A percentile compares a stretch with the other conserved stretches of the same genome.
Evolutionary conservation across 2,888 invertebrate genomes (phyloP).

Genomic region (Ormia ochracea): DNA sequence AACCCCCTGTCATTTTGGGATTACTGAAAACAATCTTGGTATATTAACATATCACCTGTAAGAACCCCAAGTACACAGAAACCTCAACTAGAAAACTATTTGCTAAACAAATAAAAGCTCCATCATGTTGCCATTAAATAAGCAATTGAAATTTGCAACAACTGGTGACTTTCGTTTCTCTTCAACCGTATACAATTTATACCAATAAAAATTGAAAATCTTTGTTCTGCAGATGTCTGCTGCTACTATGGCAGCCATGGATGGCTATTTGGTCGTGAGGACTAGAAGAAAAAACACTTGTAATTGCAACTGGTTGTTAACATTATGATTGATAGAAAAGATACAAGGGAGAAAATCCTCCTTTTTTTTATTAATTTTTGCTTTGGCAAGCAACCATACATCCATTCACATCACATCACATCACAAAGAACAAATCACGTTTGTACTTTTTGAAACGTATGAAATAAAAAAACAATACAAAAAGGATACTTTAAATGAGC

Average conservation of each 20-base stretch:
- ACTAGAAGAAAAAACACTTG: background rate
- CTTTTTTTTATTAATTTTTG: background rate
- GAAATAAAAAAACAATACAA: background rate
- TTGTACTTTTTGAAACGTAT: constrained; percentile 6
- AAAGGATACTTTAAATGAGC: constrained; percentile 50
- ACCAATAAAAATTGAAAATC: background rate
- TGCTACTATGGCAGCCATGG: background rate
- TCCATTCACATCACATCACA: constrained; percentile 30
- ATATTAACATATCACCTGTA: constrained; percentile 10
- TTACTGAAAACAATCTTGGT: background rate
- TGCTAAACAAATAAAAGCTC: constrained; percentile 41
- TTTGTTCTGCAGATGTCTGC: background rate
- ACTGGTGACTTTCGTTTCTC: constrained; percentile 29
- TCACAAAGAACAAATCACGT: constrained; percentile 53
- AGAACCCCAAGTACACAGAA: background rate
- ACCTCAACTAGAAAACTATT: constrained; percentile 23
- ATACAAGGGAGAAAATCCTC: constrained; percentile 41
- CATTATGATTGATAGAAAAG: constrained; percentile 65
- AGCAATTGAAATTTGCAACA: constrained; percentile 41
- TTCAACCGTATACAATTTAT: background rate
- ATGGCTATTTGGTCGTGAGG: background rate
- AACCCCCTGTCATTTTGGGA: background rate
- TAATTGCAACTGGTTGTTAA: constrained; percentile 61
- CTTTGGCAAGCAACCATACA: constrained; percentile 28
- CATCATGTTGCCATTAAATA: constrained; percentile 45